These are phyloP conservation scores for Sisyra nigra DNA, from an alignment of 2,888 invertebrate species.

Conservation along the genomic window DNA sequence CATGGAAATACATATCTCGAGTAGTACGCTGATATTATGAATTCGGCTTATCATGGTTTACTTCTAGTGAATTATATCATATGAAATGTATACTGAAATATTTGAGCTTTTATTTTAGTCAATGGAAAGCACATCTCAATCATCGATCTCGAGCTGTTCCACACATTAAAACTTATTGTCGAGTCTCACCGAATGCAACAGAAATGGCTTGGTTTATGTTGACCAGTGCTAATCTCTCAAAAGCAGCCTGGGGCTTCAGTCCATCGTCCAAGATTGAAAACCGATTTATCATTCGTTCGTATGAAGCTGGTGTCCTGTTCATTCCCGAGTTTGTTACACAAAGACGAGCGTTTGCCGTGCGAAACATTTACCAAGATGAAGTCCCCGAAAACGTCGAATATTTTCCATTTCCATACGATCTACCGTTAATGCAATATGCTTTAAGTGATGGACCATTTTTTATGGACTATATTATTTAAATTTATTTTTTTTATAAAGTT, in stretches of 20 bases:
- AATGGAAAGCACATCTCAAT: constrained; percentile 63
- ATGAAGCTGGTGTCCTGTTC: constrained; percentile 83
- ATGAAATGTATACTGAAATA: not conserved
- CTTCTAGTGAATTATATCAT: constrained; percentile 7
- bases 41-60: constrained; percentile 3
- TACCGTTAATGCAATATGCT: constrained; percentile 59
- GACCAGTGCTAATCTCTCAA: constrained; percentile 90
- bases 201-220: constrained; percentile 67
- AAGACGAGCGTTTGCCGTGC: constrained; percentile 17
- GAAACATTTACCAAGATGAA: constrained; percentile 13
- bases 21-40: no score
- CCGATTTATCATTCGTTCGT: constrained; percentile 58
- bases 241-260: constrained; percentile 88
- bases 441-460: constrained; percentile 53
- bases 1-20: no score
- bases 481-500: not conserved
- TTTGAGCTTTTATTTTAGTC: constrained; percentile 31
- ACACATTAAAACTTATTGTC: constrained; percentile 82
- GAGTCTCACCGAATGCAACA: constrained; percentile 50
- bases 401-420: constrained; percentile 65
- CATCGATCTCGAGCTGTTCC: constrained; percentile 77
- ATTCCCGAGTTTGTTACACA: constrained; percentile 69
- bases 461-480: constrained; percentile 29
- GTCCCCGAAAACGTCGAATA: constrained; percentile 18
- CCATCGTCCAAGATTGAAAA: constrained; percentile 38